Base-by-base conservation (phyloP, 2,797 vertebrate species). In the Neosalanx taihuensis region DNA sequence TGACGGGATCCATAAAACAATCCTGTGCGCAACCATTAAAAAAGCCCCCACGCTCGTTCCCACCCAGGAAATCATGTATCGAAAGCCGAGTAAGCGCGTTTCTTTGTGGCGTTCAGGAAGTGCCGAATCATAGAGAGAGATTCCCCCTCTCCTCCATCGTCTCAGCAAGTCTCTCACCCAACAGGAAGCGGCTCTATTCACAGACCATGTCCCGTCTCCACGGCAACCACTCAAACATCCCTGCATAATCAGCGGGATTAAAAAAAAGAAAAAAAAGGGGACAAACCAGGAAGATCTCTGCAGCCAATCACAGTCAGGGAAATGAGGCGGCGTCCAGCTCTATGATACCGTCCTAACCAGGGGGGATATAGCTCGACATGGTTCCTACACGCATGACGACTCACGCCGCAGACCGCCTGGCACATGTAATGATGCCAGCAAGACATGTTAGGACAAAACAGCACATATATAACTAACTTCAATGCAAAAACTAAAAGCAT, bases 241-340 rank as follows among this genome's bases (percentile, higher is more conserved):
- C 76, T 81, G 83, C 81, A 86, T 84, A 86, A 86, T 87, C 76
- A 81, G 70, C 68, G 74, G 72, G 80, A 81, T 77, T 81, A 84
- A 83, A 81, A 41, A 64, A 46, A 5, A 46, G 2, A 5, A 46
- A 46, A 56, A 56, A 56, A 56, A n/a, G 18, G 18, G 15, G 18
- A 56, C 18, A 17, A 6, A 7, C 51, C 73, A 74, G 75, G 76
- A 73, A 71, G 76, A 72, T 72, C 71, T 77, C 72, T 77, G 66
- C 71, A 76, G 70, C 69, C 46, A 13, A 65, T 58, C 72, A 73
- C 12, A 5, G 23, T n/a, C 31, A 37, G 63, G 23, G 51, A 9
- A 46, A 57, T 9, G 41, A 46, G 41, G 6, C 26, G 13, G 59
- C 15, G 26, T 66, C 71, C 35, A 23, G 29, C 23, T 10, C 41